phyloP scores from a whole-genome alignment of 2,113 vertebrate species.

The Platysteira castanea region DNA sequence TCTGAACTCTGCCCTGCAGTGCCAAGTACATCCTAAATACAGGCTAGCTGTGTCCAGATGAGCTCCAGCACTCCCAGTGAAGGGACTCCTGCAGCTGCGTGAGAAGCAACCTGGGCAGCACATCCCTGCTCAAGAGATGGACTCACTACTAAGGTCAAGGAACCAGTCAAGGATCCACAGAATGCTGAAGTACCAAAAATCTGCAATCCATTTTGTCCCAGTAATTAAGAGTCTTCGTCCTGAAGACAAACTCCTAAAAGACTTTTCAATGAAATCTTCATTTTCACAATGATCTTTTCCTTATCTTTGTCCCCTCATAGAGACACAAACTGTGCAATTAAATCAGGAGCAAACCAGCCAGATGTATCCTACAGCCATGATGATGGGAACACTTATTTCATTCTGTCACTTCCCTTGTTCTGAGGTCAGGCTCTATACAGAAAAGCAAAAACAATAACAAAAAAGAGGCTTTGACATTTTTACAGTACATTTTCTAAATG shows the following conservation, averaged over 20 bases:
- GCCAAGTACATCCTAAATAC: neutral
- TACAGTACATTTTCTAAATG: neutral
- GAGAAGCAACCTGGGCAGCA: neutral
- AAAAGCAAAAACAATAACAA: neutral
- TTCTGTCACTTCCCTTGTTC: neutral
- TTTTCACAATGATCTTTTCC: neutral
- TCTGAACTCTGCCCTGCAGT: neutral
- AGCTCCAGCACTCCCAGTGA: neutral
- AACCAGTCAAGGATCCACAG: neutral
- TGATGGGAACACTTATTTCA: neutral
- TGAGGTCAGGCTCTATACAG: neutral
- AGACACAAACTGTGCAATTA: neutral
- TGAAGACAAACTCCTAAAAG: neutral
- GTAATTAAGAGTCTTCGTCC: neutral
- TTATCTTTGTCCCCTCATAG: neutral
- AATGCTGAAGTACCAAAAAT: neutral
- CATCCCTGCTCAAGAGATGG: neutral
- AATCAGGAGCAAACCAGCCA: neutral
- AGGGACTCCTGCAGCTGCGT: neutral
- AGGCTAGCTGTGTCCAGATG: neutral
- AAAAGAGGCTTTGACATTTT: neutral
- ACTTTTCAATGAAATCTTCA: neutral
- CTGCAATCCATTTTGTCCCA: neutral
- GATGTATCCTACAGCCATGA: neutral
- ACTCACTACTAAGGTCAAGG: neutral